Evolutionary conservation across 2,113 vertebrate species (phyloP).

Genomic region (Erythrocercus mccallii): DNA sequence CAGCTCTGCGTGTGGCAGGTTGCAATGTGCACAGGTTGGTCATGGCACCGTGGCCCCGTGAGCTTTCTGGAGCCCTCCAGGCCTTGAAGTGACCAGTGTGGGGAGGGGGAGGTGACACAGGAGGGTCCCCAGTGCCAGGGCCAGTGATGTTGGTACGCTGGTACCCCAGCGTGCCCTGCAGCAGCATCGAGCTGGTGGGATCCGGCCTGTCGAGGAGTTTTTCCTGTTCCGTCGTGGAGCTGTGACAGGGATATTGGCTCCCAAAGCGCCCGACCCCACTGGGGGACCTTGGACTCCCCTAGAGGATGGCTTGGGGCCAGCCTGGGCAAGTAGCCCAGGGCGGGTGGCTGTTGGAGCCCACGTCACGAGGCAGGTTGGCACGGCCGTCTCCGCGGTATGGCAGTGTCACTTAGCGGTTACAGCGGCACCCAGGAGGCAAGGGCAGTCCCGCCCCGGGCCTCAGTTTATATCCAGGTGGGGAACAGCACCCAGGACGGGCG

Average conservation of each 20-base stretch:
- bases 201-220: rapidly evolving
- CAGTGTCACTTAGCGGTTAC: slow-evolving; percentile 19
- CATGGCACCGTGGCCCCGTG: rapidly evolving
- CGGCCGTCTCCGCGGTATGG: background rate
- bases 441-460: background rate
- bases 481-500: rapidly evolving
- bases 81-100: background rate
- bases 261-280: rapidly evolving
- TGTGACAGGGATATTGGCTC: background rate
- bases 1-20: rapidly evolving
- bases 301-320: background rate
- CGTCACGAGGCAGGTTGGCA: slow-evolving; percentile 45
- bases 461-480: background rate
- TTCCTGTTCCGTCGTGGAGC: rapidly evolving
- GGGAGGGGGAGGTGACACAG: background rate
- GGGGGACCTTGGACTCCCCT: slow-evolving; percentile 11
- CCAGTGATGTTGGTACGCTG: rapidly evolving
- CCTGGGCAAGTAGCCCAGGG: slow-evolving; percentile 34
- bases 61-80: background rate
- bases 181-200: background rate
- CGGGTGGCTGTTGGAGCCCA: background rate
- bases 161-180: rapidly evolving
- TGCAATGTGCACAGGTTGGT: rapidly evolving
- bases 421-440: background rate
- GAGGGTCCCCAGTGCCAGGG: background rate